A percentile compares a stretch with the other conserved stretches of the same genome.
Evolutionary conservation across 2,113 vertebrate genomes (phyloP).

Genomic region (Pollimyrus isidori): DNA sequence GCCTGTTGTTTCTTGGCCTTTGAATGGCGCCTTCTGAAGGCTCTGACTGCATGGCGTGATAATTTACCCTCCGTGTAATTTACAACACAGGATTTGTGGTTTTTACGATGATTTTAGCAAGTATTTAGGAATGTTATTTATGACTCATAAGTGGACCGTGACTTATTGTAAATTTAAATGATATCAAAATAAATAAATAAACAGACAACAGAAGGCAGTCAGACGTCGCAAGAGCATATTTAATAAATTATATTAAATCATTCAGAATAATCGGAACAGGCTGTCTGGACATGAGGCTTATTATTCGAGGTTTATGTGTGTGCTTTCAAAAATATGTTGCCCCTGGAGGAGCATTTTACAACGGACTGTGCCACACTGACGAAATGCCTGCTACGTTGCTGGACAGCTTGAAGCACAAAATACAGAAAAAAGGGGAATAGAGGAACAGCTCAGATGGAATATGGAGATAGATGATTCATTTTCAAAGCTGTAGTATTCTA

Average conservation of each 20-base stretch:
- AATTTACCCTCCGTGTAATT: not conserved
- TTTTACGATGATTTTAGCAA: constrained; percentile 4
- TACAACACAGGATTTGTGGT: not conserved
- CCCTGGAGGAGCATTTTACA: not conserved
- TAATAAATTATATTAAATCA: constrained; percentile 18
- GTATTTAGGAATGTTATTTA: constrained; percentile 11
- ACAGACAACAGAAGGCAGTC: constrained; percentile 2
- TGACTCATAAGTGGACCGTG: not conserved
- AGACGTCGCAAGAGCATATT: constrained; percentile 5
- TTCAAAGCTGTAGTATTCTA: not conserved
- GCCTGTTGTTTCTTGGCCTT: not conserved
- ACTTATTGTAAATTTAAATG: not conserved
- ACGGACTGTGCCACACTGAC: not conserved
- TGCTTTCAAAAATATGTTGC: constrained; percentile 1
- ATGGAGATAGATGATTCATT: not conserved
- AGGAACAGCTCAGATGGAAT: not conserved
- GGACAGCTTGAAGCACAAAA: not conserved
- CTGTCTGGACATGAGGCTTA: constrained; percentile 1
- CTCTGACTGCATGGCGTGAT: not conserved
- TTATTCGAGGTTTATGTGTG: constrained; percentile 9
- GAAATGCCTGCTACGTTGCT: not conserved
- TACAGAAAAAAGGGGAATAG: not conserved
- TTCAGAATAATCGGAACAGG: constrained; percentile 12
- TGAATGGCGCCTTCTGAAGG: not conserved
- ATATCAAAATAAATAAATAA: constrained; percentile 12